Conservation (phyloP, 2,797 vertebrate species). For the Coccyzus lansbergi region DNA sequence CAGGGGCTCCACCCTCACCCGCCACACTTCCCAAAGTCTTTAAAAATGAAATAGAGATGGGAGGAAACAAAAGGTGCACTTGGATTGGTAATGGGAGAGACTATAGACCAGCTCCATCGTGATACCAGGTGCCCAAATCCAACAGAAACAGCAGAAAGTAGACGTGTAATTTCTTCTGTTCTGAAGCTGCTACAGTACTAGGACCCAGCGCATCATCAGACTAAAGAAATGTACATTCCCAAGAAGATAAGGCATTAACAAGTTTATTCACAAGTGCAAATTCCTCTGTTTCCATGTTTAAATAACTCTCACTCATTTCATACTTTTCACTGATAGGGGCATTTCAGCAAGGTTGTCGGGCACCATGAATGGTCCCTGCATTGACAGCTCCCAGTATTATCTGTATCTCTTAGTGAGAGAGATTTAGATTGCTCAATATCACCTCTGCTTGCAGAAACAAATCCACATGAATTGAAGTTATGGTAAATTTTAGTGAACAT, state of each 20-base stretch:
- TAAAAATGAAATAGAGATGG: neutral
- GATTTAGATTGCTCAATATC: constrained; percentile 25
- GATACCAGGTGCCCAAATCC: neutral
- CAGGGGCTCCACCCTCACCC: neutral
- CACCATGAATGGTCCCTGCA: neutral
- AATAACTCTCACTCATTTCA: constrained; percentile 1
- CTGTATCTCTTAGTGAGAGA: neutral
- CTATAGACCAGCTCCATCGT: neutral
- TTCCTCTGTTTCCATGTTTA: neutral
- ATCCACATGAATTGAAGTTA: constrained; percentile 21
- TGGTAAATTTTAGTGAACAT: neutral
- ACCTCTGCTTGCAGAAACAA: constrained; percentile 34
- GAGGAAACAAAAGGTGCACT: neutral
- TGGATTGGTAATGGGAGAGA: neutral
- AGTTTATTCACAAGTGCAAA: neutral
- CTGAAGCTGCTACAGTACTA: neutral
- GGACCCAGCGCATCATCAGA: neutral
- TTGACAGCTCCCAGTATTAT: constrained; percentile 30
- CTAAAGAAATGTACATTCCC: neutral
- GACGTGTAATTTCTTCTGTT: neutral
- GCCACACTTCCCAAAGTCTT: neutral
- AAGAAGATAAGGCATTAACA: neutral
- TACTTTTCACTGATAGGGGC: constrained; percentile 14
- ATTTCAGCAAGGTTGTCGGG: constrained; percentile 34
- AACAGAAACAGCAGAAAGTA: neutral